A percentile compares a stretch with the other conserved stretches of the same genome.
These are phyloP conservation scores for Diplodus sargus DNA, from an alignment of 2,797 vertebrate species.

Conservation along the genomic window DNA sequence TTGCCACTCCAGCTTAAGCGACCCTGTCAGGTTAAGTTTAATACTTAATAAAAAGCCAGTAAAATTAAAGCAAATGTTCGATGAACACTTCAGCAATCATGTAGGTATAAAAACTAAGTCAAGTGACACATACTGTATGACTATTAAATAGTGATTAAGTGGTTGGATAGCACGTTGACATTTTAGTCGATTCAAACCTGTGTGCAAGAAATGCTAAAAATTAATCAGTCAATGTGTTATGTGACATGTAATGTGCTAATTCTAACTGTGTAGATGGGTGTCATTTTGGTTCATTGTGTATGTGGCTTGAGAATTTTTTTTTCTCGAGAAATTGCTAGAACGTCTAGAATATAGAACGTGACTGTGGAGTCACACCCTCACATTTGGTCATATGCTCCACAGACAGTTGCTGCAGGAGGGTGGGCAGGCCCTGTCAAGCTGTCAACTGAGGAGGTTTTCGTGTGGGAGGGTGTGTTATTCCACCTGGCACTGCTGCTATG, in stretches of 20 bases:
- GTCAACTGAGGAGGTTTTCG: slow-evolving; percentile 65
- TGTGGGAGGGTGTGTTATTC: slow-evolving; percentile 70
- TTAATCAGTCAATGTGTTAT: neutral
- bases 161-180: neutral
- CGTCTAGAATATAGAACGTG: slow-evolving; percentile 15
- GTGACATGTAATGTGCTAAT: neutral
- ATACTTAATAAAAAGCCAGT: neutral
- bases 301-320: neutral
- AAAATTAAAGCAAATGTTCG: neutral
- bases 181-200: neutral
- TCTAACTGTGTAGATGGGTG: neutral
- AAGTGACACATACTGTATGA: neutral
- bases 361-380: slow-evolving; percentile 59
- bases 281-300: neutral
- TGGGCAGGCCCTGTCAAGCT: slow-evolving; percentile 68
- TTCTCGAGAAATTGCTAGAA: neutral
- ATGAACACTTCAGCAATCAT: neutral
- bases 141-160: neutral
- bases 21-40: no score
- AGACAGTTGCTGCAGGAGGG: slow-evolving; percentile 72
- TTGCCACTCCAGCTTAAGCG: no score
- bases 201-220: neutral
- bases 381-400: slow-evolving; percentile 64
- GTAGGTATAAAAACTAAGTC: no score
- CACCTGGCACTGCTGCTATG: slow-evolving; percentile 77